Conservation (phyloP, 1,140 invertebrate genomes). For the Scaptomyza graminum region DNA sequence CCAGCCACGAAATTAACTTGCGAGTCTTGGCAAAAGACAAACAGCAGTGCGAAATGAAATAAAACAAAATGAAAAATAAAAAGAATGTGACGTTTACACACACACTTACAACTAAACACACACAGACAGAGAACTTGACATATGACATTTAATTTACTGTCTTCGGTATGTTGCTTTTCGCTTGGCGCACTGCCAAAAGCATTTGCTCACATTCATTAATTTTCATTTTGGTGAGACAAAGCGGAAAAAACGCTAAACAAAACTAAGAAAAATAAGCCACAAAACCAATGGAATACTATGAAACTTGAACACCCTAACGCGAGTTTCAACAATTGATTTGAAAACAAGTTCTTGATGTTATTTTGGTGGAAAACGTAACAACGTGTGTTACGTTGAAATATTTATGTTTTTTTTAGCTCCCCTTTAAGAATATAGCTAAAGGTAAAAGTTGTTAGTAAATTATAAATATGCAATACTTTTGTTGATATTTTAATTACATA, state of each 20-base stretch:
- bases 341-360: no score
- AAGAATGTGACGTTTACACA: slow-evolving; percentile 40
- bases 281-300: slow-evolving; percentile 21
- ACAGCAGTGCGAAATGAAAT: slow-evolving; percentile 65
- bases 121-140: slow-evolving; percentile 63
- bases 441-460: no score
- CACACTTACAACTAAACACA: slow-evolving; percentile 24
- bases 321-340: neutral
- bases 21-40: slow-evolving; percentile 66
- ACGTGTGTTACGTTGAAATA: no score
- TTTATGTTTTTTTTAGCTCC: no score
- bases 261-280: slow-evolving; percentile 14
- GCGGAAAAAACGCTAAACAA: slow-evolving; percentile 14
- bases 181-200: slow-evolving; percentile 73
- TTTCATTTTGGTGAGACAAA: slow-evolving; percentile 67
- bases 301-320: slow-evolving; percentile 34
- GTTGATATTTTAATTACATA: neutral
- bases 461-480: no score
- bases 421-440: no score
- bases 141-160: slow-evolving; percentile 82
- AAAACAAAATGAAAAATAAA: slow-evolving; percentile 43
- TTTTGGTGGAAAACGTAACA: no score
- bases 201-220: slow-evolving; percentile 81
- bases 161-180: slow-evolving; percentile 73
- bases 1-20: slow-evolving; percentile 70